Percentiles rank a stretch among this genome's conserved stretches.
Evolutionary conservation across 2,113 vertebrate genomes (phyloP).

Genomic region (Spheniscus mendiculus): DNA sequence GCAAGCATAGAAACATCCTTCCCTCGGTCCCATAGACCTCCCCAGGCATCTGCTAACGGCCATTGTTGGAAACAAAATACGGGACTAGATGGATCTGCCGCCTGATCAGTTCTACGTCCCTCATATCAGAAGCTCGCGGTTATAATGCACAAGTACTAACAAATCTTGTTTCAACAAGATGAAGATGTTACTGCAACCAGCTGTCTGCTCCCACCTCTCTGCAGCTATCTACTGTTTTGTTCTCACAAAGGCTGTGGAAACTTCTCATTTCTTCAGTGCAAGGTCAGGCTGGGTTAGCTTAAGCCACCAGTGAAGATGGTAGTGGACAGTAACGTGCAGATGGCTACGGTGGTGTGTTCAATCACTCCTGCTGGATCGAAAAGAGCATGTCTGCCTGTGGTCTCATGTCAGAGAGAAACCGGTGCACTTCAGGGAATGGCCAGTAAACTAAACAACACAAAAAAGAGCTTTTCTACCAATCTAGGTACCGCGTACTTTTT

Average conservation of each 20-base stretch:
- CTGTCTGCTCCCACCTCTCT: neutral
- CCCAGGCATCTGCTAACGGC: neutral
- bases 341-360: neutral
- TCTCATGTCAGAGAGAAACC: neutral
- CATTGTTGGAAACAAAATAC: fast-evolving
- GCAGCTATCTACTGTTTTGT: neutral
- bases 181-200: neutral
- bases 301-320: neutral
- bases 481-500: neutral
- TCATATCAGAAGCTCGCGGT: neutral
- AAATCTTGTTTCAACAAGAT: neutral
- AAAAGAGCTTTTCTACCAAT: neutral
- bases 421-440: neutral
- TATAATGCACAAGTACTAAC: neutral
- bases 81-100: fast-evolving
- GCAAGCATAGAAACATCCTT: neutral
- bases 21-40: fast-evolving
- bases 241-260: neutral
- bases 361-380: neutral
- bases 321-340: neutral
- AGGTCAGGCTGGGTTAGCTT: neutral
- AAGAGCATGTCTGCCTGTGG: neutral
- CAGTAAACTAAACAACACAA: neutral
- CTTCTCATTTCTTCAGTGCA: neutral
- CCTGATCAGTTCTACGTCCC: neutral